phyloP scores from a whole-genome alignment of 2,888 invertebrate genomes.

The Eumerus sabulonum region DNA sequence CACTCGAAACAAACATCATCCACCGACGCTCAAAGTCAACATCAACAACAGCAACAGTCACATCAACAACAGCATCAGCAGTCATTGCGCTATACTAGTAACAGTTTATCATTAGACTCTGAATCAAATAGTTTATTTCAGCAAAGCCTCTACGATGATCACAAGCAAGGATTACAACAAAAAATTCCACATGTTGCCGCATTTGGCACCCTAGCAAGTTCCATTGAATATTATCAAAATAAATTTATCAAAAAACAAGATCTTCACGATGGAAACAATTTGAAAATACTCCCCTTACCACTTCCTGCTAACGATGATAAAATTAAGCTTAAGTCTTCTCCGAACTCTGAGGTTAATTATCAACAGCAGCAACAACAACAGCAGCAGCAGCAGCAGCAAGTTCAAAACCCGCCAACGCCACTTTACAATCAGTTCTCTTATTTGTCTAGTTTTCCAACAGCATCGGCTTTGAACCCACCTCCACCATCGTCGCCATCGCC shows the following conservation, averaged over 20 bases:
- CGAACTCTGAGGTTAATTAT: conserved; percentile 56
- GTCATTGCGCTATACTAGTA: conserved; percentile 69
- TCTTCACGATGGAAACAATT: conserved; percentile 75
- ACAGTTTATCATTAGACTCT: conserved; percentile 63
- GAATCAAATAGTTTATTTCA: conserved; percentile 76
- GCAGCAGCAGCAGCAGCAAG: conserved; percentile 73
- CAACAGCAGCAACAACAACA: conserved; percentile 73
- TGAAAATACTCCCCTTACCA: conserved; percentile 50
- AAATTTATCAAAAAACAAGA: conserved; percentile 78
- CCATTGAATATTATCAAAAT: conserved; percentile 78
- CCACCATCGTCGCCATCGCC: conserved; percentile 71
- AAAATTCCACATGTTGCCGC: conserved; percentile 75
- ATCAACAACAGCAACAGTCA: conserved; percentile 70
- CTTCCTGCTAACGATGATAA: conserved; percentile 54
- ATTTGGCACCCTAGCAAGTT: conserved; percentile 76
- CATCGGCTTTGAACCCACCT: conserved; percentile 69
- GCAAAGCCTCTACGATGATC: conserved; percentile 75
- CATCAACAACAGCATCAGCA: conserved; percentile 69
- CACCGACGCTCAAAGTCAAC: conserved; percentile 38
- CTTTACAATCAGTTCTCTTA: conserved; percentile 78
- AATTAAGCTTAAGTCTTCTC: conserved; percentile 48
- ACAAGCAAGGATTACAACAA: conserved; percentile 63
- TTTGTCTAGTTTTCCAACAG: conserved; percentile 76
- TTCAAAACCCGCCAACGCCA: conserved; percentile 74
- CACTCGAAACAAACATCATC: conserved; percentile 47